Evolutionary conservation across 2,113 vertebrate species (phyloP).

Genomic region (Percina caprodes): DNA sequence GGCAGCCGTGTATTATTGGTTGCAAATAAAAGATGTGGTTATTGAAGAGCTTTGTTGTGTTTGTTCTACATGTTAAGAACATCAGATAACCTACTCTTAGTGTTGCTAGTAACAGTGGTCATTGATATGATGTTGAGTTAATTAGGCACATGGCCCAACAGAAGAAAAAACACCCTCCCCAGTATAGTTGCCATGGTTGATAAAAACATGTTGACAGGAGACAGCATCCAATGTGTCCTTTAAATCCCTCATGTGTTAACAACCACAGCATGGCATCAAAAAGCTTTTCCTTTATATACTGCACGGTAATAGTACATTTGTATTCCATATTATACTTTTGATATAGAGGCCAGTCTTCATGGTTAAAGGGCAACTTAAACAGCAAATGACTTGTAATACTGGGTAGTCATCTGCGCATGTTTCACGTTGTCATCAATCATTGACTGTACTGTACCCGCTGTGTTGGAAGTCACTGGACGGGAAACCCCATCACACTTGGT

Average conservation of each 20-base stretch:
- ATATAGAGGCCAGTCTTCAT: background rate
- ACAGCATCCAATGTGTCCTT: background rate
- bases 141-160: background rate
- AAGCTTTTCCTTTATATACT: background rate
- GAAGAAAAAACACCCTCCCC: background rate
- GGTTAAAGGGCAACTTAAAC: background rate
- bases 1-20: background rate
- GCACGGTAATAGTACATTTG: background rate
- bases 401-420: background rate
- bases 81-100: background rate
- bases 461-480: slow-evolving; percentile 96
- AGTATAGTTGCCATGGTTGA: slow-evolving; percentile 11
- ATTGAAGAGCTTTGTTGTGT: background rate
- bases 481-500: slow-evolving; percentile 93
- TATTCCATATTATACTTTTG: background rate
- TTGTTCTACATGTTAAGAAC: background rate
- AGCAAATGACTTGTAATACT: background rate
- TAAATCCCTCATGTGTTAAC: background rate
- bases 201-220: slow-evolving; percentile 21
- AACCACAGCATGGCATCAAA: background rate
- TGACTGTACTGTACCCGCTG: slow-evolving; percentile 83
- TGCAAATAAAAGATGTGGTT: background rate
- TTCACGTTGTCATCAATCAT: background rate
- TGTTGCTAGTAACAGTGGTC: background rate
- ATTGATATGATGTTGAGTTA: background rate